Base-by-base conservation (phyloP, 2,797 vertebrate species). In the Sebastes variabilis region DNA sequence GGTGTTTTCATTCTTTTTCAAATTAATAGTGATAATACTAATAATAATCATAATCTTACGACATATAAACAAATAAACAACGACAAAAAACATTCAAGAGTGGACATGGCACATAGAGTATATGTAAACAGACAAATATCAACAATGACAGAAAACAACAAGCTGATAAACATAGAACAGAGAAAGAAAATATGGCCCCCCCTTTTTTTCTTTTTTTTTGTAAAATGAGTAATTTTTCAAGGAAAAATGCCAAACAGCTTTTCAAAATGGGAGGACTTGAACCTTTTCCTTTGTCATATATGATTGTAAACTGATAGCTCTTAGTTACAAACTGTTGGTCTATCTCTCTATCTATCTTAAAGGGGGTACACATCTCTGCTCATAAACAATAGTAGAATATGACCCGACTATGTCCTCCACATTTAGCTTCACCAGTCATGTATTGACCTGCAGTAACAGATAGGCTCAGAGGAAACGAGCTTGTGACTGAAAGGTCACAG, bases 401-500 rank as follows among this genome's bases (percentile, higher is more conserved):
- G 10, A 49, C 8, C 38, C 64, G 55, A 66, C 69, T 55, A 69
- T 81, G 69, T 72, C 72, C 34, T 72, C 72, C 34, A 60, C 71
- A 62, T 83, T 87, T 72, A 74, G 66, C 72, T 25, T 36, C 74
- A 74, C 30, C 68, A 71, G 55, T 71, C 56, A 70, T 75, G 73
- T 83, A 82, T 84, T 90, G 88, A 92, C 83, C 78, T 46, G 55
- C 67, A 68, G 85, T 85, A 86, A 86, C 84, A 87, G 82, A 87
- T 80, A 72, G 77, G 66, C 83, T 88, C 88, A 62, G 80, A 87
- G 86, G 90, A 90, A 89, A 92, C 76, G 74, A 91, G 82, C 84
- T 82, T 80, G 82, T 79, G 82, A 84, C 86, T 84, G 56, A 91
- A 91, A 92, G 83, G 87, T 91, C 85, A 90, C 18, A 54, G 75